Base-by-base conservation (phyloP, 2,797 vertebrate species). In the Falco cherrug region DNA sequence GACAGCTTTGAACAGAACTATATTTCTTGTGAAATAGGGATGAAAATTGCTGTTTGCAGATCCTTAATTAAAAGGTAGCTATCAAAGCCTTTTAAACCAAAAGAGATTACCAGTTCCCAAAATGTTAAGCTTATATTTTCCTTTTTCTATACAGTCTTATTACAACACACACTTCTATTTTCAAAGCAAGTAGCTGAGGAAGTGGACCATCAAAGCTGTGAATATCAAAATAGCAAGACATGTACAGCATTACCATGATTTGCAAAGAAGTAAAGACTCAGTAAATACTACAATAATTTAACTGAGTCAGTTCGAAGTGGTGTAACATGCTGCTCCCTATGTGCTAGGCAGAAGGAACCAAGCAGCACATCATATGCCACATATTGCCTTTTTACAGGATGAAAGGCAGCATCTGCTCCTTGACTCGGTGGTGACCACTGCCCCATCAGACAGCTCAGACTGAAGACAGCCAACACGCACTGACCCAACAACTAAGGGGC, bases 61-160 rank as follows among this genome's bases (percentile, higher is more conserved):
- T 93, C 63, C 81, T 83, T 93, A 95, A 97, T 97, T 95, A 94
- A 90, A 94, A 94, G 81, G 93, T 64, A 92, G 60, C 37, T 93
- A 71, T 90, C 68, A 90, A 96, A 95, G 87, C 71, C 81, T 96
- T 93, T 91, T 77, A 94, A 94, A 94, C 16, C 61, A 35, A 57
- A 37, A 83, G 60, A 92, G 61, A 83, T 91, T 92, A 89, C 60
- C 0, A 0, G 45, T 54, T 92, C 50, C 53, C 75, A 71, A 89
- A 93, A 83, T 21, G 50, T 70, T 74, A 87, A 67, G 11, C 41
- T 84, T 80, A 70, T 33, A 24, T 19, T 65, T 8, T 85, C 17
- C 25, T 37, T 51, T 67, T 83, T 70, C 75, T 64, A 8, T 28
- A 48, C 2, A 19, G 17, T 29, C 39, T 59, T 85, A 89, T 22